A percentile compares a stretch with the other conserved stretches of the same genome.
These are phyloP conservation scores for Prunella fulvescens DNA, from an alignment of 2,113 vertebrate genomes.

Conservation along the genomic window DNA sequence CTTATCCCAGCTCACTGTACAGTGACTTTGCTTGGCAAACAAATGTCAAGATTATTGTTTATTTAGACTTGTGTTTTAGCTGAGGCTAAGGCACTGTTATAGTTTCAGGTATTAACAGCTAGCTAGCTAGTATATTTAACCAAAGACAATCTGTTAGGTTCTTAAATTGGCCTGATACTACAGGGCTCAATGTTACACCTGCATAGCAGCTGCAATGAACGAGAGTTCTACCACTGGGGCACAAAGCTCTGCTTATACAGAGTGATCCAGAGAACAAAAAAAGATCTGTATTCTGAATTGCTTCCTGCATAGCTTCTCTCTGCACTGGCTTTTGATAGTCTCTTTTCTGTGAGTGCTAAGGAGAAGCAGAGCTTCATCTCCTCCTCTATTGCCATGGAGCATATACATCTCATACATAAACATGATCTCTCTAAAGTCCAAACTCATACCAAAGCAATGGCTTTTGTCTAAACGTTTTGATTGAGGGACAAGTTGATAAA, in stretches of 20 bases:
- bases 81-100: neutral
- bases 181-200: neutral
- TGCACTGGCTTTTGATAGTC: neutral
- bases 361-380: neutral
- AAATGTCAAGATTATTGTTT: neutral
- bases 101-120: neutral
- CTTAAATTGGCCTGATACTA: neutral
- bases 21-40: neutral
- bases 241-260: neutral
- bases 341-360: neutral
- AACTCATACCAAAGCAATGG: neutral
- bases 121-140: neutral
- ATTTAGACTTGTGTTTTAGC: neutral
- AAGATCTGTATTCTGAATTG: neutral
- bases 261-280: neutral
- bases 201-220: neutral
- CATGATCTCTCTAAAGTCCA: neutral
- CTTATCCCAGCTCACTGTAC: neutral
- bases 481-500: neutral
- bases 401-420: neutral
- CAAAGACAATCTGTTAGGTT: neutral
- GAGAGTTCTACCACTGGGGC: neutral
- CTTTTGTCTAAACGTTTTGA: neutral
- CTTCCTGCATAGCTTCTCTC: neutral
- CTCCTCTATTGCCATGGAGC: neutral